These are phyloP conservation scores for Misgurnus anguillicaudatus DNA, from an alignment of 2,113 vertebrate species.

Conservation along the genomic window DNA sequence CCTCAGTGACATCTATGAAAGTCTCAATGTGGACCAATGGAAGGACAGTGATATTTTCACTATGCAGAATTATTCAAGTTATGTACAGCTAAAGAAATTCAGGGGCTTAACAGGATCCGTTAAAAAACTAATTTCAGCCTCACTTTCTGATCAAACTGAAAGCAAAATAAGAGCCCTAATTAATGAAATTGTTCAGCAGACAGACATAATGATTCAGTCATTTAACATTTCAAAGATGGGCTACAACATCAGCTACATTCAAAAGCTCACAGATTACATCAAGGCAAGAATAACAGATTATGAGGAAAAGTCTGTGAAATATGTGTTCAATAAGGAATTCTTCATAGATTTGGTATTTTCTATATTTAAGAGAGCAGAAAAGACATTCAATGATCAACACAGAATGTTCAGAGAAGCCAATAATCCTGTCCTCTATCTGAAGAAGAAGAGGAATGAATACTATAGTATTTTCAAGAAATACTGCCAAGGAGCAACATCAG, in stretches of 20 bases:
- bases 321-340: conserved; percentile 58
- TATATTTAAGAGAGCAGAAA: conserved; percentile 59
- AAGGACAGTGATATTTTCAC: background rate
- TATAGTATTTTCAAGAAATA: conserved; percentile 67
- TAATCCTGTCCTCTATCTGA: conserved; percentile 59
- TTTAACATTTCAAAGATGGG: conserved; percentile 23
- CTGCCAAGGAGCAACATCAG: conserved; percentile 65
- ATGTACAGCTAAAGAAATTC: background rate
- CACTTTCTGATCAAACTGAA: background rate
- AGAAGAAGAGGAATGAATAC: conserved; percentile 67
- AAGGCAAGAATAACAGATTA: background rate
- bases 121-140: background rate
- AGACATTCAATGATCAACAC: conserved; percentile 63
- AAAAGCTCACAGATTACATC: conserved; percentile 62
- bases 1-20: background rate
- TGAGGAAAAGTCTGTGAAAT: background rate
- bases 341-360: conserved; percentile 48
- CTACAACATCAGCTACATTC: background rate
- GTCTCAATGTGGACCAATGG: too few relatives aligned
- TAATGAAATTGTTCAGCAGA: background rate
- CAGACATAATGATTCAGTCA: background rate
- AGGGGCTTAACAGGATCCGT: background rate
- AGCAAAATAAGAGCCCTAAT: background rate
- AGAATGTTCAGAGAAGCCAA: conserved; percentile 60
- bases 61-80: background rate